Conservation (phyloP, 2,113 vertebrate species). For the Glaucidium brasilianum region DNA sequence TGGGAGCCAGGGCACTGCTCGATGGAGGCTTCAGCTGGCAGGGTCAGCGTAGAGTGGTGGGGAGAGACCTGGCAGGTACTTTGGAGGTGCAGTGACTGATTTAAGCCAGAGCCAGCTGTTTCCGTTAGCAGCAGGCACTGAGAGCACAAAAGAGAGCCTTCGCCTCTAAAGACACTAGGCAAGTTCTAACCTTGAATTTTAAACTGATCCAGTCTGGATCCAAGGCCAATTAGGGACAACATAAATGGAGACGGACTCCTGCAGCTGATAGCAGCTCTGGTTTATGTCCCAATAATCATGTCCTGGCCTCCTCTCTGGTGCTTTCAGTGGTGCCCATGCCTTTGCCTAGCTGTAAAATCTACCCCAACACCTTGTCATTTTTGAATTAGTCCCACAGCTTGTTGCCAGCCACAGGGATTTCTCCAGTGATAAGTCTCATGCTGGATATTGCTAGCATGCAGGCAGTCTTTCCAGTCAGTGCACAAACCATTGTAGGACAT, state of each 20-base stretch:
- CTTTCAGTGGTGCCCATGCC: neutral
- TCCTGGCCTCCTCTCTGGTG: neutral
- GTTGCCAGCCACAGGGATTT: neutral
- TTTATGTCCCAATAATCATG: accelerated
- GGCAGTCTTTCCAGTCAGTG: neutral
- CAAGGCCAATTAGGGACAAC: neutral
- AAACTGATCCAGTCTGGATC: neutral
- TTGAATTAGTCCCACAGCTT: neutral
- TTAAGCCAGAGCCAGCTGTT: neutral
- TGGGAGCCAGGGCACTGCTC: neutral
- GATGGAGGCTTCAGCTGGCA: neutral
- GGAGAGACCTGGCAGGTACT: neutral
- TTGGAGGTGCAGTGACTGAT: neutral
- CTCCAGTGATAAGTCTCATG: neutral
- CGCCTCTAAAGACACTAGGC: neutral
- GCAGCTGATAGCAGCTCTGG: neutral
- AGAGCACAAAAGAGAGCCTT: neutral
- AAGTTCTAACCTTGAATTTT: neutral
- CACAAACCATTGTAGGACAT: neutral
- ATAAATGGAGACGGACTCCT: neutral
- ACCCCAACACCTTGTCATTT: accelerated
- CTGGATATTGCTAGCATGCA: neutral
- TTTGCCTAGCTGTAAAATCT: neutral
- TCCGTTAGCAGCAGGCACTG: neutral
- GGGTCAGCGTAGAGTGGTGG: neutral